Evolutionary conservation across 2,888 invertebrate genomes (phyloP).

Genomic region (Eristalis pertinax): DNA sequence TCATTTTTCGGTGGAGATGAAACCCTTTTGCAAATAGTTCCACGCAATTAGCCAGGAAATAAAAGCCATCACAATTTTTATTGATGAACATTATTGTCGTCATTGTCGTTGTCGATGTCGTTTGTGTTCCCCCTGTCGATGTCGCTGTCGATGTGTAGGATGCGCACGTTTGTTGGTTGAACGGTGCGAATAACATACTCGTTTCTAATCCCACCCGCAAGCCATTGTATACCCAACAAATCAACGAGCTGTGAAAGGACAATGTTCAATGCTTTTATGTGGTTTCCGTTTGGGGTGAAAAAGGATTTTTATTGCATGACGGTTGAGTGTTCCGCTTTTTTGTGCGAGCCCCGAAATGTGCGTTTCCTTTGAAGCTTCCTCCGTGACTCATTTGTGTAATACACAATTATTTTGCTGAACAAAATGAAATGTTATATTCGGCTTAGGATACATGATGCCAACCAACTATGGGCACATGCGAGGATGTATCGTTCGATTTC

Average conservation of each 20-base stretch:
- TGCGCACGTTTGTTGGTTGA: conserved; percentile 24
- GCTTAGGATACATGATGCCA: conserved; percentile 2
- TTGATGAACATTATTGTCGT: conserved; percentile 64
- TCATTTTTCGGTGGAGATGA: conserved; percentile 22
- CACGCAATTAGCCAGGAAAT: conserved; percentile 62
- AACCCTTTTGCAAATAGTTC: conserved; percentile 63
- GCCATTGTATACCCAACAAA: conserved; percentile 46
- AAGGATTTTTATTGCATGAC: conserved; percentile 57
- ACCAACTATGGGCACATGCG: background rate
- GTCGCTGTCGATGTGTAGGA: conserved; percentile 7
- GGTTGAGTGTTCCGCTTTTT: conserved; percentile 48
- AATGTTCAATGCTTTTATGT: conserved; percentile 70
- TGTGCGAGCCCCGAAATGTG: background rate
- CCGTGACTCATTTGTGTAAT: conserved; percentile 8
- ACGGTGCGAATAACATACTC: conserved; percentile 49
- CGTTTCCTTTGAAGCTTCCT: background rate
- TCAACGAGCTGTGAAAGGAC: conserved; percentile 71
- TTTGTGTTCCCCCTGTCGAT: background rate
- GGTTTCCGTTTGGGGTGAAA: conserved; percentile 59
- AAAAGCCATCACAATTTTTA: conserved; percentile 57
- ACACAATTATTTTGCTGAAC: conserved; percentile 33
- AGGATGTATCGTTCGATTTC: background rate
- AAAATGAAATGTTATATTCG: conserved; percentile 14
- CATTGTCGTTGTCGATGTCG: conserved; percentile 29
- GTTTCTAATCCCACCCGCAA: conserved; percentile 36